These are phyloP conservation scores for Falco punctatus DNA, from an alignment of 2,113 vertebrate genomes.

Conservation along the genomic window DNA sequence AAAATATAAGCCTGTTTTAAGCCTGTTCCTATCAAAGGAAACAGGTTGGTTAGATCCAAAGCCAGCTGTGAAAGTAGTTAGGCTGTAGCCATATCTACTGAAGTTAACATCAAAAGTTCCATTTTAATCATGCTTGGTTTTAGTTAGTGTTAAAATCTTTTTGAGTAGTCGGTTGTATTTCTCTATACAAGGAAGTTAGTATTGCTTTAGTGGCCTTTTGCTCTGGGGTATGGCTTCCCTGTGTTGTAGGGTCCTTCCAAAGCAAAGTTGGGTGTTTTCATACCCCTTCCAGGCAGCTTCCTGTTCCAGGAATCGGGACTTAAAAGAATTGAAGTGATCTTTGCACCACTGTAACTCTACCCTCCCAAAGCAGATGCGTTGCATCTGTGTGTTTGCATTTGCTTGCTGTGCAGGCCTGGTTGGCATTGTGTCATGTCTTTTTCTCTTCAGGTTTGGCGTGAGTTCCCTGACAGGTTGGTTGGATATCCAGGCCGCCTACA, in stretches of 20 bases:
- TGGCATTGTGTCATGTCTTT: background rate
- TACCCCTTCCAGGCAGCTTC: background rate
- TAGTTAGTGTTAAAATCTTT: background rate
- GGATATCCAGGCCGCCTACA: constrained; percentile 96
- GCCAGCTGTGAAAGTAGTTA: constrained; percentile 31
- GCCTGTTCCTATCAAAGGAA: constrained; percentile 8
- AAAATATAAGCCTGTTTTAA: constrained; percentile 5
- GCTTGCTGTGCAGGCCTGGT: background rate
- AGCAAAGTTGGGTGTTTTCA: background rate
- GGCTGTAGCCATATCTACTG: background rate
- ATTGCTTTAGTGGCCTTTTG: background rate
- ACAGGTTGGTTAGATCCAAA: constrained; percentile 1
- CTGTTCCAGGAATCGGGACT: background rate
- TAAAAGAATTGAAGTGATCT: background rate
- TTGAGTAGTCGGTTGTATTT: background rate
- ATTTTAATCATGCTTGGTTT: background rate
- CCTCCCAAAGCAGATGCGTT: background rate
- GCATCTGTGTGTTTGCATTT: background rate
- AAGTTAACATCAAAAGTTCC: constrained; percentile 9
- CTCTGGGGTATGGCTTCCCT: background rate
- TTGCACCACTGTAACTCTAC: background rate
- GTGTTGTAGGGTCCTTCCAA: background rate
- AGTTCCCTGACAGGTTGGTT: constrained; percentile 95
- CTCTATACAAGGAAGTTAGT: background rate
- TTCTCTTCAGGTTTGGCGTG: constrained; percentile 89